Evolutionary conservation across 2,797 vertebrate genomes (phyloP).

Genomic region (Neosalanx taihuensis): DNA sequence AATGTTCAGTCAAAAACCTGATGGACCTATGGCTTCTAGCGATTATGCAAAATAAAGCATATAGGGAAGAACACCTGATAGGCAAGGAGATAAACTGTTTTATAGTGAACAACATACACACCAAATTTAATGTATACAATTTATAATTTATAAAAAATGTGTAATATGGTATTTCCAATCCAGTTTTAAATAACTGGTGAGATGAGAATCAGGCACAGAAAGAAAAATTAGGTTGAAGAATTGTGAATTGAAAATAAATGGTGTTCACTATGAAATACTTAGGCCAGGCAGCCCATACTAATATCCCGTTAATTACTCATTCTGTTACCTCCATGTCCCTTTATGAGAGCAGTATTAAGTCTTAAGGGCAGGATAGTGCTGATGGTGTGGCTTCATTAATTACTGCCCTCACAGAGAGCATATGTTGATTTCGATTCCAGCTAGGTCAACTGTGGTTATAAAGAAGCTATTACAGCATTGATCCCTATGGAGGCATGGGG

Average conservation of each 20-base stretch:
- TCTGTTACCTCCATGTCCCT: slow-evolving; percentile 55
- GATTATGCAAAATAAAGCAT: background rate
- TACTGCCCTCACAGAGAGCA: slow-evolving; percentile 59
- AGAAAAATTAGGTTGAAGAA: slow-evolving; percentile 15
- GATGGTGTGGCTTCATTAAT: slow-evolving; percentile 68
- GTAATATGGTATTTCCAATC: slow-evolving; percentile 1
- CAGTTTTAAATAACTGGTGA: slow-evolving; percentile 19
- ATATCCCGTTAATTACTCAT: slow-evolving; percentile 59
- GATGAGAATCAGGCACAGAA: slow-evolving; percentile 27
- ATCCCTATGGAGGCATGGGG: slow-evolving; percentile 41
- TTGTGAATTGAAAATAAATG: background rate
- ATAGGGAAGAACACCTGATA: background rate
- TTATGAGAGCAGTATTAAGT: slow-evolving; percentile 64
- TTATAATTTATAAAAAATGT: background rate
- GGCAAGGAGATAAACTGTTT: background rate
- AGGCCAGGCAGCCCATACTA: slow-evolving; percentile 43
- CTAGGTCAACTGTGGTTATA: slow-evolving; percentile 46
- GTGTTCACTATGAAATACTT: slow-evolving; percentile 45
- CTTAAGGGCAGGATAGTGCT: slow-evolving; percentile 50
- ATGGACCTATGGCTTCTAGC: no score
- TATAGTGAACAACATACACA: background rate
- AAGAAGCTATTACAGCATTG: slow-evolving; percentile 56
- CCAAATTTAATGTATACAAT: no score
- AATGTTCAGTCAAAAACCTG: no score
- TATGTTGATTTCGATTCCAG: slow-evolving; percentile 68